Base-by-base conservation (phyloP, 2,888 invertebrate species). In the Bembecia ichneumoniformis region DNA sequence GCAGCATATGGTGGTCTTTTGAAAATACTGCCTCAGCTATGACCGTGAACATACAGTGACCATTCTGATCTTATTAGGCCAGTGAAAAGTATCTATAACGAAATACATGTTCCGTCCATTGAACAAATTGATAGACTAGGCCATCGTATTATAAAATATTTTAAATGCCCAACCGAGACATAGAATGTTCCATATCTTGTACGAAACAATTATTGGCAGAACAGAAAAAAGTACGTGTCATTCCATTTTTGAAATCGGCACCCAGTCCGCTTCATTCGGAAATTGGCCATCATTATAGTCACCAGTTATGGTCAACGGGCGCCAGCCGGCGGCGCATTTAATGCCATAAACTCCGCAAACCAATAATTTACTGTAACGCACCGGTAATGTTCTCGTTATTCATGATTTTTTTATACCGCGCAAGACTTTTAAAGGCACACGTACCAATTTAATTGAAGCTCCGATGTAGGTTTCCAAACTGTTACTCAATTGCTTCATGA, bases 341-440 rank as follows among this genome's bases (percentile, higher is more conserved):
- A 40, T 14, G 28, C 58, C 62, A 61, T 60, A 55, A 54, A 60
- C 64, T 67, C 67, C 64, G 68, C 72, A 68, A 69, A 63, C 68
- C 65, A 59, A 71, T 74, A 72, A 77, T 75, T 77, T 74, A 71
- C 64, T 70, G 62, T 63, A 63, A 59, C 63, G 59, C 55, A 66
- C 67, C 65, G 62, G 73, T 75, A 75, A 70, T 62, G 77, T 67
- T 61, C 68, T 57, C 59, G 64, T 68, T 65, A 66, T 66, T 63
- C 68, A 64, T 66, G 63, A 64, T 70, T 69, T 61, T 63, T 64
- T 61, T 55, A 52, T 58, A 58, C 45, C 56, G 50, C 48, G 49
- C 10, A 51, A 55, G 58, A 55, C 55, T 60, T 55, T 58, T 59
- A 56, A 58, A 55, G 55, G 56, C 50, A 53, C 47, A 20, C 51